A percentile compares a stretch with the other conserved stretches of the same genome.
phyloP scores from a whole-genome alignment of 37 sponge, comb jelly and placozoan species.

The Bolinopsis microptera region DNA sequence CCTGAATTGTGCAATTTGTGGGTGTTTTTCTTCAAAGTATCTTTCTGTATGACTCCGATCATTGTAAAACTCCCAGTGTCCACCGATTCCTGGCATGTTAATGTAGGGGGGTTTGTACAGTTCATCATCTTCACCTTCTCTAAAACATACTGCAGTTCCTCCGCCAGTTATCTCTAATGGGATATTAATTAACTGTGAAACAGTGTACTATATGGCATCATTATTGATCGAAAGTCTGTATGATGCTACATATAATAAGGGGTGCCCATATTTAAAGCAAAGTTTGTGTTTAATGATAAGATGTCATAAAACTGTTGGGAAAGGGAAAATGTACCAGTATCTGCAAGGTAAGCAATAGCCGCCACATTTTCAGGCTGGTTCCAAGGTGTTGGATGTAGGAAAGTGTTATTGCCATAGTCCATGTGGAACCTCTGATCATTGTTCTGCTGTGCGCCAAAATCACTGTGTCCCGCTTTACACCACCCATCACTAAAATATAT shows the following conservation, averaged over 20 bases:
- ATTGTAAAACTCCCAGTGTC: conserved; percentile 34
- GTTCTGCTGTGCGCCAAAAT: conserved; percentile 19
- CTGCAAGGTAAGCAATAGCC: conserved; percentile 5
- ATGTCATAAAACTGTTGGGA: background rate
- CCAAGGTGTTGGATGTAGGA: background rate
- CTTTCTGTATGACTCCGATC: background rate
- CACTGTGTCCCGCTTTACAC: conserved; percentile 1
- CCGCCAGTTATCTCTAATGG: background rate
- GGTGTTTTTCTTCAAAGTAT: conserved; percentile 31
- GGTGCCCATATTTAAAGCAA: too few relatives aligned
- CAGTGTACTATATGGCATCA: too few relatives aligned
- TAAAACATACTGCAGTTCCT: background rate
- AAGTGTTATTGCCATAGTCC: conserved; percentile 16
- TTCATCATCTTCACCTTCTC: background rate
- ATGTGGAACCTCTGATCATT: conserved; percentile 6
- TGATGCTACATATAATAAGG: too few relatives aligned
- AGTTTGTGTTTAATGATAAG: background rate
- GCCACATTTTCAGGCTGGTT: background rate
- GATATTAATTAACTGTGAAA: too few relatives aligned
- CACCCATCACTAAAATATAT: conserved; percentile 6
- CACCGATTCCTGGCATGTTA: background rate
- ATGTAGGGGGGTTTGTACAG: conserved; percentile 11
- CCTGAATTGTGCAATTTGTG: background rate
- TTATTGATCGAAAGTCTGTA: too few relatives aligned
- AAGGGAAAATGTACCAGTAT: too few relatives aligned